phyloP scores from a whole-genome alignment of 1,140 invertebrate genomes.

The Diorhabda elongata region DNA sequence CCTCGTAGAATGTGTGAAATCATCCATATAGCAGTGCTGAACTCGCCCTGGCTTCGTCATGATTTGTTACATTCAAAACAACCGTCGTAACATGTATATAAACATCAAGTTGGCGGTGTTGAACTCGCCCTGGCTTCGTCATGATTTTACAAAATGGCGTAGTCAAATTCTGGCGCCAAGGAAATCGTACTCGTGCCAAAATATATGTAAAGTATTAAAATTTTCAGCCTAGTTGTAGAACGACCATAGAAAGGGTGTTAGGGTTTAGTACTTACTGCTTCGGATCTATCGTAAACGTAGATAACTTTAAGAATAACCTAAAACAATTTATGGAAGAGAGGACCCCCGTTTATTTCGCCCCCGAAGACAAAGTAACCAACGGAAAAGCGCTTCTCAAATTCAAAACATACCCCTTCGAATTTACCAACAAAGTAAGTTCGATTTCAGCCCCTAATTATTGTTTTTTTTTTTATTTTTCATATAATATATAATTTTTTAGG shows the following conservation, averaged over 20 bases:
- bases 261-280: constrained; percentile 36
- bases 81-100: no score
- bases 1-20: no score
- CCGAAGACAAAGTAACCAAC: constrained; percentile 54
- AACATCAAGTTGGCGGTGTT: no score
- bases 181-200: no score
- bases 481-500: constrained; percentile 39
- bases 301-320: constrained; percentile 37
- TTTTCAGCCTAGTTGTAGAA: constrained; percentile 33
- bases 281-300: constrained; percentile 28
- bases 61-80: no score
- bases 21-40: no score
- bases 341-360: constrained; percentile 51
- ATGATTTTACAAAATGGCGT: no score
- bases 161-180: no score
- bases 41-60: no score
- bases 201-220: neutral
- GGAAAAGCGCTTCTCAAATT: constrained; percentile 56
- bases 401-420: constrained; percentile 54
- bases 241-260: constrained; percentile 26
- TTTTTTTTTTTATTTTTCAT: constrained; percentile 20
- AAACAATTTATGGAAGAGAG: constrained; percentile 34
- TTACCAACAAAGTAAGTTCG: constrained; percentile 30
- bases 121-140: no score
- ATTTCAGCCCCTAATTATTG: neutral